Evolutionary conservation across 2,113 vertebrate genomes (phyloP).

Genomic region (Paracanthobrama guichenoti): DNA sequence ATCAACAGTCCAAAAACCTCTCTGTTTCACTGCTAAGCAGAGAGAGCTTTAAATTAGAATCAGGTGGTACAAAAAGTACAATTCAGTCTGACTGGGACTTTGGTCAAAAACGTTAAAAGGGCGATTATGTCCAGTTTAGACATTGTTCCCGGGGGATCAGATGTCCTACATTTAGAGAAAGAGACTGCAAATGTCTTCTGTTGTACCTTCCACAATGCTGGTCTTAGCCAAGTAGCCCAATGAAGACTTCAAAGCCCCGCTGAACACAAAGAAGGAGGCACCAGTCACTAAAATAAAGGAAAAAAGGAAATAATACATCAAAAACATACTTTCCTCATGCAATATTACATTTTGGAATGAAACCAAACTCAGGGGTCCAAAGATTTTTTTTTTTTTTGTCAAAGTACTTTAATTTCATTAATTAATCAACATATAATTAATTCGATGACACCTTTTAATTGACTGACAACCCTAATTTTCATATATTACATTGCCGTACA

Average conservation of each 20-base stretch:
- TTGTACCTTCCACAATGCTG: slow-evolving; percentile 98
- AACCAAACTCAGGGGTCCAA: not conserved
- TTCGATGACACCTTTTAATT: not conserved
- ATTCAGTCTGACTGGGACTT: not conserved
- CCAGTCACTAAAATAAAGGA: slow-evolving; percentile 86
- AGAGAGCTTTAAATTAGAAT: not conserved
- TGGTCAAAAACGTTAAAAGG: slow-evolving; percentile 1
- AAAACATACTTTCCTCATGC: not conserved
- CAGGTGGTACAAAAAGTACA: not conserved
- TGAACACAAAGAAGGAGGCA: slow-evolving; percentile 99
- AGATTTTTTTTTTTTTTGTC: too few relatives aligned
- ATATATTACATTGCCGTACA: not conserved
- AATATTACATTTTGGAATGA: not conserved
- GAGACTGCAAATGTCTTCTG: not conserved
- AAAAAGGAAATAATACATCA: slow-evolving; percentile 43
- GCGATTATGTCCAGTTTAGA: slow-evolving; percentile 36
- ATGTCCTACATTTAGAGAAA: slow-evolving; percentile 20
- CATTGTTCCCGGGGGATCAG: slow-evolving; percentile 6
- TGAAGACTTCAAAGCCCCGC: slow-evolving; percentile 94
- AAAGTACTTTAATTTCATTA: too few relatives aligned
- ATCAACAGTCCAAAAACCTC: too few relatives aligned
- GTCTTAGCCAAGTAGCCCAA: slow-evolving; percentile 96
- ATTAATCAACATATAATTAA: not conserved
- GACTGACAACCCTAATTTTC: not conserved
- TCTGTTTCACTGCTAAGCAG: not conserved